Evolutionary conservation across 2,888 invertebrate species (phyloP).

Genomic region (Himalopsyche anomala): DNA sequence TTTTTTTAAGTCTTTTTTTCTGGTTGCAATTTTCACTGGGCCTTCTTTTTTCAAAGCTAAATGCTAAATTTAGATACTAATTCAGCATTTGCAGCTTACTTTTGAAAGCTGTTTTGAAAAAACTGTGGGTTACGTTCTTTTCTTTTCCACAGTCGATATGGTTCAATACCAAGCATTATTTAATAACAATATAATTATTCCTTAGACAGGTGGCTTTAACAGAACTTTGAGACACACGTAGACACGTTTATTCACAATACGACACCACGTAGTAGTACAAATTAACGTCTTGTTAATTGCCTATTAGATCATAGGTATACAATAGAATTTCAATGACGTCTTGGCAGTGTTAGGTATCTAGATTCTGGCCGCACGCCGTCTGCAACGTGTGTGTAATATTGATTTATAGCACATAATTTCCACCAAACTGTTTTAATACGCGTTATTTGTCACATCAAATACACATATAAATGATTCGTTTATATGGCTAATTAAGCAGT

Average conservation of each 20-base stretch:
- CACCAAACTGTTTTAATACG: background rate
- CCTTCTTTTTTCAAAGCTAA: too few species aligned
- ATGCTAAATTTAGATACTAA: too few species aligned
- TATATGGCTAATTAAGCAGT: too few species aligned
- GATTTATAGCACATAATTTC: background rate
- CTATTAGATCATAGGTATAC: conserved; percentile 22
- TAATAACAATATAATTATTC: background rate
- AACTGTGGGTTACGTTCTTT: too few species aligned
- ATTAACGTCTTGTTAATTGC: conserved; percentile 24
- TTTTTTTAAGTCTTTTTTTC: too few species aligned
- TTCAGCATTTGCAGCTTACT: too few species aligned
- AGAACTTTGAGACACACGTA: background rate
- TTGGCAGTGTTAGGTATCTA: background rate
- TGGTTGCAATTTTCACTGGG: too few species aligned
- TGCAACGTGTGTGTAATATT: conserved; percentile 19
- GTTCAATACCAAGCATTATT: too few species aligned
- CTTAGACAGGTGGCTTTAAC: background rate
- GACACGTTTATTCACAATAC: background rate
- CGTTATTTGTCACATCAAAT: too few species aligned
- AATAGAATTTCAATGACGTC: conserved; percentile 21
- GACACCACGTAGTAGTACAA: background rate
- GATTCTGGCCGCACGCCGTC: conserved; percentile 13
- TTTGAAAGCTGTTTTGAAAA: too few species aligned
- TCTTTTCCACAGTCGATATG: too few species aligned
- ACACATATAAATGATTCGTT: too few species aligned